A percentile compares a stretch with the other conserved stretches of the same genome.
phyloP scores from a whole-genome alignment of 2,888 invertebrate species.

The Mythimna impura region DNA sequence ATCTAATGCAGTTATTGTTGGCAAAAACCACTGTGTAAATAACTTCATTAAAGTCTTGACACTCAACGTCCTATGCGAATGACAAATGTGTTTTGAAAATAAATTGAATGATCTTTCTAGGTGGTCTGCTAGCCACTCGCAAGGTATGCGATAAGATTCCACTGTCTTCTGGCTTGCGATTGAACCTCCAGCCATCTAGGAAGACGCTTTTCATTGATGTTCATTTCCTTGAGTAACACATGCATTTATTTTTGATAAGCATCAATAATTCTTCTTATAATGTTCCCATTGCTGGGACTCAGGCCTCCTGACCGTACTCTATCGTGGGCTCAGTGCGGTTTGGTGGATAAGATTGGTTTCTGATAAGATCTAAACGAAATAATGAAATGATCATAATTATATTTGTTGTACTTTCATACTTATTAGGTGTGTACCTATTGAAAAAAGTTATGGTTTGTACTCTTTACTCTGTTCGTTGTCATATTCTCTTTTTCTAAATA shows the following conservation, averaged over 20 bases:
- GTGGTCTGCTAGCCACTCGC: slow-evolving; percentile 4
- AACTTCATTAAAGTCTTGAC: slow-evolving; percentile 23
- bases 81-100: slow-evolving; percentile 17
- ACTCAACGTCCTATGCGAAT: not conserved
- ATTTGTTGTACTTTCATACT: too few species aligned
- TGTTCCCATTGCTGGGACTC: too few species aligned
- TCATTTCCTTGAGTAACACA: slow-evolving; percentile 3
- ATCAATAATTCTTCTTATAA: too few species aligned
- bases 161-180: slow-evolving; percentile 2
- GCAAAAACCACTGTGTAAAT: slow-evolving; percentile 44
- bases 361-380: too few species aligned
- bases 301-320: too few species aligned
- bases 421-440: too few species aligned
- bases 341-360: too few species aligned
- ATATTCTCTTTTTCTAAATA: too few species aligned
- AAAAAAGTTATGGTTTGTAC: too few species aligned
- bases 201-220: slow-evolving; percentile 5
- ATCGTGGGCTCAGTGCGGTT: too few species aligned
- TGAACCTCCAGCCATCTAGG: not conserved
- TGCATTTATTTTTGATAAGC: not conserved
- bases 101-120: slow-evolving; percentile 17
- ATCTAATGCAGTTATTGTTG: slow-evolving; percentile 58
- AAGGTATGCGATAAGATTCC: slow-evolving; percentile 2
- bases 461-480: too few species aligned
- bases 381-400: too few species aligned